Conservation (phyloP, 2,888 invertebrate genomes). For the Latrodectus elegans region DNA sequence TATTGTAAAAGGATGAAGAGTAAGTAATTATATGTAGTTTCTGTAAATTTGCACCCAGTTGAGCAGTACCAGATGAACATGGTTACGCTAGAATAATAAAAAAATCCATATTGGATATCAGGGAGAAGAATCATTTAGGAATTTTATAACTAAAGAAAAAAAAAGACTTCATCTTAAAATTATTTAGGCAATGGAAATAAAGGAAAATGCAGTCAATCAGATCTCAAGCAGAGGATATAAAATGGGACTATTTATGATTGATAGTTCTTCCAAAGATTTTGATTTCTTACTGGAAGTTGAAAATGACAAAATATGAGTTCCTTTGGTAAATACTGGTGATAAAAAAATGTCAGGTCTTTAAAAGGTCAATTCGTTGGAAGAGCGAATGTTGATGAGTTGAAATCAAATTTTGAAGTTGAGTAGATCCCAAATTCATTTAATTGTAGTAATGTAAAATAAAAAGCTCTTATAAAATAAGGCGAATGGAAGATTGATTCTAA, state of each 20-base stretch:
- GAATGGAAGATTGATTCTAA: background rate
- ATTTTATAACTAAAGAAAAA: too few species aligned
- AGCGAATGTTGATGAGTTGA: background rate
- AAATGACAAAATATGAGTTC: background rate
- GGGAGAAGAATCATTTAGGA: too few species aligned
- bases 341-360: background rate
- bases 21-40: too few species aligned
- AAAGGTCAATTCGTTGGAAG: background rate
- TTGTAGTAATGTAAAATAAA: background rate
- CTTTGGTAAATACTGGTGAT: background rate
- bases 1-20: too few species aligned
- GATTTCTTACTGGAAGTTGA: background rate
- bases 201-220: background rate
- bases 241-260: background rate
- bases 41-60: too few species aligned
- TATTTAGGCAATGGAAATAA: background rate
- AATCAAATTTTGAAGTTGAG: background rate
- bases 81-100: too few species aligned
- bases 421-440: background rate
- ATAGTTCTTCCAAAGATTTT: background rate
- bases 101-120: too few species aligned
- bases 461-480: background rate
- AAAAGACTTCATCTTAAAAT: too few species aligned
- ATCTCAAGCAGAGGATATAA: background rate
- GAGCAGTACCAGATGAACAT: too few species aligned